phyloP scores from a whole-genome alignment of 2,113 vertebrate genomes.

The Pontoporia blainvillei region DNA sequence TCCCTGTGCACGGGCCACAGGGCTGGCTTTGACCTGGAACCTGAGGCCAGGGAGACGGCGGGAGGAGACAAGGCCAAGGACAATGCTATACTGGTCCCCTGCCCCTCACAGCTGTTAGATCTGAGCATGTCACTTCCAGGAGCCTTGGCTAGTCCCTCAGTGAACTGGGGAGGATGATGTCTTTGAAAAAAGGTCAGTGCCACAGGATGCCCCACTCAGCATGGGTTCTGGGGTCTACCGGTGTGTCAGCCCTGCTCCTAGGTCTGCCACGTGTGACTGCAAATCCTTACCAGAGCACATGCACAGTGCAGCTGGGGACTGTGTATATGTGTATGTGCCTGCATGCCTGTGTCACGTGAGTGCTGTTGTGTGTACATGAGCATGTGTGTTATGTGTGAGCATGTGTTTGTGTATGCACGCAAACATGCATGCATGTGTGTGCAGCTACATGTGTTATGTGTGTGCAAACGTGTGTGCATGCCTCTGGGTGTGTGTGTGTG shows the following conservation, averaged over 20 bases:
- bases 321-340: neutral
- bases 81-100: accelerated
- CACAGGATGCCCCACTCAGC: no score
- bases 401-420: no score
- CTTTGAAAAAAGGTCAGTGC: neutral
- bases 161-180: neutral
- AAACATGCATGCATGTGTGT: accelerated
- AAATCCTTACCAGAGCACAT: neutral
- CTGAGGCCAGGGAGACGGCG: accelerated
- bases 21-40: neutral
- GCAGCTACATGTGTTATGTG: neutral
- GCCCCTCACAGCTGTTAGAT: neutral
- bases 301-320: neutral
- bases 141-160: neutral
- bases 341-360: neutral
- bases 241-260: neutral
- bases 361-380: no score
- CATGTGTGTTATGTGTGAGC: neutral
- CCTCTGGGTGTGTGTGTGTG: no score
- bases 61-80: no score
- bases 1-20: neutral
- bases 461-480: accelerated
- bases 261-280: neutral
- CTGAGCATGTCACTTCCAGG: neutral
- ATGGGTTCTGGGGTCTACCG: neutral